These are phyloP conservation scores for Craseonycteris thonglongyai DNA, from an alignment of 2,113 vertebrate species.

Conservation along the genomic window DNA sequence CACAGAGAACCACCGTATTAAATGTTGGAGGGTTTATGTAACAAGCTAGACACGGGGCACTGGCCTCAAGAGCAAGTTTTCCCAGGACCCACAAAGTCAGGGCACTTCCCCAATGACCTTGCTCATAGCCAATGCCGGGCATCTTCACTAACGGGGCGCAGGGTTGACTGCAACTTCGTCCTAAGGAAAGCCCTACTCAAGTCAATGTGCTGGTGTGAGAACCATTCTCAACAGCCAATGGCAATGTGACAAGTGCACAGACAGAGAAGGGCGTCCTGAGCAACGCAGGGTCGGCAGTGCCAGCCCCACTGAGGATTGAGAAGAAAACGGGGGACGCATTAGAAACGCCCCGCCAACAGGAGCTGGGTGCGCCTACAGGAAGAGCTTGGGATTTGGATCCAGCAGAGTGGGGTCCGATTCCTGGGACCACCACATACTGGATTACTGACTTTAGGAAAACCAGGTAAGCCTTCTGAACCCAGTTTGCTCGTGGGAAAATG, in stretches of 20 bases:
- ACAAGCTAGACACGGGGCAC: background rate
- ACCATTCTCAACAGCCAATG: background rate
- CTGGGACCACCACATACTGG: background rate
- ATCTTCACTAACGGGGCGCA: background rate
- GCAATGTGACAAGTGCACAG: accelerated
- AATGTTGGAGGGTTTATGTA: background rate
- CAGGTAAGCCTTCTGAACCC: background rate
- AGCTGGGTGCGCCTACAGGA: accelerated
- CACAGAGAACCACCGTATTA: background rate
- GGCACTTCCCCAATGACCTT: background rate
- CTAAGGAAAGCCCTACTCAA: background rate
- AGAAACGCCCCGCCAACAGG: background rate
- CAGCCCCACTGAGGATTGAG: background rate
- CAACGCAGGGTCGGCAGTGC: background rate
- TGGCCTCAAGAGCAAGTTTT: background rate
- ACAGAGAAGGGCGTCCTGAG: background rate
- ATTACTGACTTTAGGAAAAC: background rate
- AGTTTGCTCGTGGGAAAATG: background rate
- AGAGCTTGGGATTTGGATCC: background rate
- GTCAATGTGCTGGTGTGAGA: background rate
- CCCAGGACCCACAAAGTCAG: background rate
- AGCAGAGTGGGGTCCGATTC: background rate
- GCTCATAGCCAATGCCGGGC: background rate
- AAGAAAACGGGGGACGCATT: too few relatives aligned
- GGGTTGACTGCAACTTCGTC: background rate